These are phyloP conservation scores for Polyommatus iphigenia DNA, from an alignment of 2,888 invertebrate species.

Conservation along the genomic window DNA sequence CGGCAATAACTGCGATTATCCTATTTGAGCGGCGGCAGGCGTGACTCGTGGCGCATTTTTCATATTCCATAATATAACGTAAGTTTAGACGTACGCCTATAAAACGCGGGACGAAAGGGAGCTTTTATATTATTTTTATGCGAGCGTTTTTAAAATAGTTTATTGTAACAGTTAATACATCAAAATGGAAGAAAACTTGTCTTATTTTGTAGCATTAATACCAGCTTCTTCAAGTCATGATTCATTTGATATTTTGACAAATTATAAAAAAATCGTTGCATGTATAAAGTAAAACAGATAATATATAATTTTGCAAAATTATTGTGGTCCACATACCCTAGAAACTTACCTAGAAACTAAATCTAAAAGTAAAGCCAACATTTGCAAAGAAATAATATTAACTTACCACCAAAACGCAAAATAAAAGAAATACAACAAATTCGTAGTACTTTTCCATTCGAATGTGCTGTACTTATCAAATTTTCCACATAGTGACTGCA, in stretches of 20 bases:
- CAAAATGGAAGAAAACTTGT: too few species aligned
- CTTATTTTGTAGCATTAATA: too few species aligned
- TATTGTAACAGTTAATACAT: too few species aligned
- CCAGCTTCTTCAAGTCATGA: too few species aligned
- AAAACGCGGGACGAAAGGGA: not conserved
- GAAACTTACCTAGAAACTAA: too few species aligned
- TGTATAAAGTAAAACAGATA: too few species aligned
- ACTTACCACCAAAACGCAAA: not conserved
- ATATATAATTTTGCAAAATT: too few species aligned
- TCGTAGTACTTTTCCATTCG: conserved; percentile 8
- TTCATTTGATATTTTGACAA: too few species aligned
- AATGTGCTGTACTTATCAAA: conserved; percentile 22
- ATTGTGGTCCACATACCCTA: too few species aligned
- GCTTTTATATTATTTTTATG: not conserved
- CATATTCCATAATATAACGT: conserved; percentile 48
- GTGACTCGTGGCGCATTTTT: conserved; percentile 65
- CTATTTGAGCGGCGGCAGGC: conserved; percentile 69
- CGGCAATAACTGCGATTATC: conserved; percentile 73
- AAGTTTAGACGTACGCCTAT: conserved; percentile 41
- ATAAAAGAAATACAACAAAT: not conserved
- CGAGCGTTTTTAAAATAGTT: not conserved
- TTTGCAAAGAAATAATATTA: too few species aligned
- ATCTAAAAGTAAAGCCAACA: too few species aligned
- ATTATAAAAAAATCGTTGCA: too few species aligned
- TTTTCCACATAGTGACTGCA: conserved; percentile 28